These are phyloP conservation scores for Ptychobarbus kaznakovi DNA, from an alignment of 2,797 vertebrate species.

Conservation along the genomic window DNA sequence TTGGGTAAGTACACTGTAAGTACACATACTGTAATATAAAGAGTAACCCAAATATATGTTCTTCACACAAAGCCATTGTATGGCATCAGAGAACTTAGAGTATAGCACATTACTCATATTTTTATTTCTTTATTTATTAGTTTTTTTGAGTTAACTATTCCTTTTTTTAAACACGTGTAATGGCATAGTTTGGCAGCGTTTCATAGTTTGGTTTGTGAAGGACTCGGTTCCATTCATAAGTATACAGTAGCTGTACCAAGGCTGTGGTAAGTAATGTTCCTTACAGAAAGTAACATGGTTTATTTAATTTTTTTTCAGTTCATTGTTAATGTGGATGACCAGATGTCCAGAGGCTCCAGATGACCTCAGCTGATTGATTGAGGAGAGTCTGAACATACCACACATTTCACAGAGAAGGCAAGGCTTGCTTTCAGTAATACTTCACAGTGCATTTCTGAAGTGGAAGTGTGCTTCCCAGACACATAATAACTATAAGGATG, in stretches of 20 bases:
- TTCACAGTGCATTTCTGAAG: neutral
- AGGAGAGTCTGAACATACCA: neutral
- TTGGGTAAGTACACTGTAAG: neutral
- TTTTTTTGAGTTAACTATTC: no score
- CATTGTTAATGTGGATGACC: slow-evolving; percentile 9
- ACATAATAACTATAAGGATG: slow-evolving; percentile 22
- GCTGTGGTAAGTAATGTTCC: neutral
- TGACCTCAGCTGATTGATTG: neutral
- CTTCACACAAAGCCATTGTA: neutral
- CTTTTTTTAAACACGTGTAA: no score
- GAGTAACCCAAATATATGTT: neutral
- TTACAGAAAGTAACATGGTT: neutral
- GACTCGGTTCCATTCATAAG: neutral
- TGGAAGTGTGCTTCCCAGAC: slow-evolving; percentile 11
- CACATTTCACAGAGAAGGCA: neutral
- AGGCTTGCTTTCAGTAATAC: neutral
- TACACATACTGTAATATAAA: neutral
- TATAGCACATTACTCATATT: no score
- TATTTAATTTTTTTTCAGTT: slow-evolving; percentile 10
- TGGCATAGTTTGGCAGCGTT: neutral
- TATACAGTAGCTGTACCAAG: neutral
- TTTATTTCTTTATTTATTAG: no score
- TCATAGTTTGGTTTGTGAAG: neutral
- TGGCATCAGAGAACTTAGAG: no score
- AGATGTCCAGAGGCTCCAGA: neutral